These are phyloP conservation scores for Parnassius mnemosyne DNA, from an alignment of 2,888 invertebrate species.

Conservation along the genomic window DNA sequence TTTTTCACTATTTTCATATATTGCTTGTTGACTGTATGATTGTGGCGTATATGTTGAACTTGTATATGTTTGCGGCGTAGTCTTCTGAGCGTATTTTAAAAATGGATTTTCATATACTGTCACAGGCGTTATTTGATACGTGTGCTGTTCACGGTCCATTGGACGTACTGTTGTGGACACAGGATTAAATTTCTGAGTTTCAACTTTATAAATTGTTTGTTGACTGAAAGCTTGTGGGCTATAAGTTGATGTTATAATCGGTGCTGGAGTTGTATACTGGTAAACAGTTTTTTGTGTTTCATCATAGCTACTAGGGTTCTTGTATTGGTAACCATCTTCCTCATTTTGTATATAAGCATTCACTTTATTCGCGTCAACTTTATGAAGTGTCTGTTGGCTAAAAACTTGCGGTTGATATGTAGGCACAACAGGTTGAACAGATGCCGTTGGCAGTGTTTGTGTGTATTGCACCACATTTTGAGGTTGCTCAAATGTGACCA, in stretches of 20 bases:
- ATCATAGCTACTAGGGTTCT: slow-evolving; percentile 47
- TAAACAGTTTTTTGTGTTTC: slow-evolving; percentile 50
- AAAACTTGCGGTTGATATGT: slow-evolving; percentile 54
- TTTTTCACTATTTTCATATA: slow-evolving; percentile 23
- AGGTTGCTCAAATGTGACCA: slow-evolving; percentile 38
- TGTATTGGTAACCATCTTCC: slow-evolving; percentile 38
- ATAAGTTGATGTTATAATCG: slow-evolving; percentile 43
- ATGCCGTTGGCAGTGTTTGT: slow-evolving; percentile 43
- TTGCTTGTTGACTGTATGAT: slow-evolving; percentile 58
- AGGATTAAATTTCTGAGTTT: not conserved
- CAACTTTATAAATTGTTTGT: slow-evolving; percentile 48
- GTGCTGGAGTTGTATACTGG: slow-evolving; percentile 50
- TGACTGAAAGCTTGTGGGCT: slow-evolving; percentile 59
- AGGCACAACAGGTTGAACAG: slow-evolving; percentile 42
- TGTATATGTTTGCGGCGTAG: slow-evolving; percentile 29
- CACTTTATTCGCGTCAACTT: slow-evolving; percentile 50
- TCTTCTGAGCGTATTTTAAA: slow-evolving; percentile 32
- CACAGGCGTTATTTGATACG: slow-evolving; percentile 30
- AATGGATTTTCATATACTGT: slow-evolving; percentile 37
- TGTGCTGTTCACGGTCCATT: slow-evolving; percentile 13
- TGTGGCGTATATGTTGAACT: slow-evolving; percentile 57
- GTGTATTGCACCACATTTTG: slow-evolving; percentile 35
- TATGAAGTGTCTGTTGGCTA: slow-evolving; percentile 58
- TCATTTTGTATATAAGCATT: slow-evolving; percentile 43
- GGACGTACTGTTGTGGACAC: slow-evolving; percentile 32